Conservation (phyloP, 2,797 vertebrate genomes). For the Rhynchotus rufescens region DNA sequence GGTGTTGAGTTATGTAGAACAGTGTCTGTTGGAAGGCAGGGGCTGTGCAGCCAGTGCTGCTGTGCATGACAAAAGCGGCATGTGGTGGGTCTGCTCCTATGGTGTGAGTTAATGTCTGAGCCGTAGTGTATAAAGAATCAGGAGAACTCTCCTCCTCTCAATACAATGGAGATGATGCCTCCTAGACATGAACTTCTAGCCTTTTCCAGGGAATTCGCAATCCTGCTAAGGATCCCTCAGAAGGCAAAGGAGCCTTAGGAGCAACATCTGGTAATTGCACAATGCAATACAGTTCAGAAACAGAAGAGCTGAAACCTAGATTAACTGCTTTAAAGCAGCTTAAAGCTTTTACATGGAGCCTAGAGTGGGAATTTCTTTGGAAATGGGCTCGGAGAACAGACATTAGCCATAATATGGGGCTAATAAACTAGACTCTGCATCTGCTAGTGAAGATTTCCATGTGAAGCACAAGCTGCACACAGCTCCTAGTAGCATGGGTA, state of each 20-base stretch:
- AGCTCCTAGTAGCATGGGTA: neutral
- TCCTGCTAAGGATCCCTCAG: neutral
- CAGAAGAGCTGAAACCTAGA: neutral
- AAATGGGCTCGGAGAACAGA: neutral
- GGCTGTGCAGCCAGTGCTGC: neutral
- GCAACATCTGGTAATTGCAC: neutral
- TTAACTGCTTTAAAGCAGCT: neutral
- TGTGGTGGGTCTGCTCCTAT: neutral
- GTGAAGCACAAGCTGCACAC: neutral
- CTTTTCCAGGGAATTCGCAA: neutral
- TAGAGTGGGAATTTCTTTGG: neutral
- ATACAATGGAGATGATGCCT: neutral
- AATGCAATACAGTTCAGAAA: neutral
- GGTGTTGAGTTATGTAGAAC: neutral
- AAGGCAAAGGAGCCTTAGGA: neutral
- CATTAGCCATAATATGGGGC: neutral
- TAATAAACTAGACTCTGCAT: neutral
- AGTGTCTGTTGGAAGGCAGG: neutral
- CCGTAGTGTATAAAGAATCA: neutral
- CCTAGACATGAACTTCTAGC: neutral
- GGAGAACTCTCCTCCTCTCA: neutral
- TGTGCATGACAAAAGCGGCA: neutral
- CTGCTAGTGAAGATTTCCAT: neutral
- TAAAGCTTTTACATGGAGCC: neutral
- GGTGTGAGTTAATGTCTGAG: neutral